A percentile compares a stretch with the other conserved stretches of the same genome.
Evolutionary conservation across 2,113 vertebrate genomes (phyloP).

Genomic region (Larimichthys crocea): DNA sequence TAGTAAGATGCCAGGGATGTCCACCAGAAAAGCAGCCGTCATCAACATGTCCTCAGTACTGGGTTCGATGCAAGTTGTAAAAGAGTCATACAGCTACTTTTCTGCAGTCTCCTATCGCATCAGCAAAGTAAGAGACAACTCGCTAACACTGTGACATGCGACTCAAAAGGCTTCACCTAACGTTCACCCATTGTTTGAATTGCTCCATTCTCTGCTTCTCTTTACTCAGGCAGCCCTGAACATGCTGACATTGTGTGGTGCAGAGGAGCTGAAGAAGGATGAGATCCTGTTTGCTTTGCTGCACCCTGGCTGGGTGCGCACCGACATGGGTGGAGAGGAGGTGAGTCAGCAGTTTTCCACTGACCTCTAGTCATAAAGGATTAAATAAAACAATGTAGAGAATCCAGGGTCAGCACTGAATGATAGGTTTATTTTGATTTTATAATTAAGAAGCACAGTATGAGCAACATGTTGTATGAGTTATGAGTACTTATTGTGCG

Average conservation of each 20-base stretch:
- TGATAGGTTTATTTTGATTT: slow-evolving; percentile 32
- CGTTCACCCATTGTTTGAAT: background rate
- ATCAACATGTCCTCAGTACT: slow-evolving; percentile 75
- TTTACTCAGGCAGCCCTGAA: slow-evolving; percentile 33
- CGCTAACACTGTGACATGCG: background rate
- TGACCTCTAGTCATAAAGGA: background rate
- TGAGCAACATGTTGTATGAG: background rate
- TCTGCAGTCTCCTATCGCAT: slow-evolving; percentile 66
- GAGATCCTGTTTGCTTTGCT: slow-evolving; percentile 58
- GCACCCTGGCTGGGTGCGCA: slow-evolving; percentile 60
- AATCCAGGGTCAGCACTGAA: background rate
- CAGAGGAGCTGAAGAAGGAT: slow-evolving; percentile 49
- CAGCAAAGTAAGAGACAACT: slow-evolving; percentile 73
- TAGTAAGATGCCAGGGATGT: slow-evolving; percentile 69
- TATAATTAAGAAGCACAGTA: background rate
- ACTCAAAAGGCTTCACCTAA: background rate
- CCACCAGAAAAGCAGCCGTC: slow-evolving; percentile 75
- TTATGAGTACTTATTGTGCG: background rate
- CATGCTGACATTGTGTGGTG: slow-evolving; percentile 41
- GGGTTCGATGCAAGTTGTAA: slow-evolving; percentile 64
- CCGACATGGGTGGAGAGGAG: slow-evolving; percentile 52
- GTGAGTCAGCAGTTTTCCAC: slow-evolving; percentile 51
- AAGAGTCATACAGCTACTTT: background rate
- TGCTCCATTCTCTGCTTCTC: background rate
- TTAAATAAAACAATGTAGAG: slow-evolving; percentile 10